Evolutionary conservation across 2,113 vertebrate species (phyloP).

Genomic region (Nyctibius bracteatus): DNA sequence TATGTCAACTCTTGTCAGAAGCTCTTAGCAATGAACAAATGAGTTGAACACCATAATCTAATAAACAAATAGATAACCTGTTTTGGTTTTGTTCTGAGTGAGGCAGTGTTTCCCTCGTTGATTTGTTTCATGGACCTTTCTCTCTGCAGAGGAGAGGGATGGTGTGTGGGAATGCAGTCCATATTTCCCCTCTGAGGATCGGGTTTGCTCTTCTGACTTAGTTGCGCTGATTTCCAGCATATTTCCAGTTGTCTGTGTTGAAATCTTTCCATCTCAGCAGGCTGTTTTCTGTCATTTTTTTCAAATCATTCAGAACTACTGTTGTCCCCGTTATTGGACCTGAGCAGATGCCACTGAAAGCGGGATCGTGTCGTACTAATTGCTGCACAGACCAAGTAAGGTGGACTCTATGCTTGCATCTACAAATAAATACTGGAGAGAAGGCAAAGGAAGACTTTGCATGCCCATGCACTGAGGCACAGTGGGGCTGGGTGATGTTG

Average conservation of each 20-base stretch:
- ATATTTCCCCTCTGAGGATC: not conserved
- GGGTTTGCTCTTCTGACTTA: not conserved
- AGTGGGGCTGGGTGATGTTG: not conserved
- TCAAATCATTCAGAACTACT: not conserved
- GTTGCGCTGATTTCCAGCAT: not conserved
- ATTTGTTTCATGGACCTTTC: not conserved
- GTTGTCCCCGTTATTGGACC: not conserved
- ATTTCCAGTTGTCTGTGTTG: not conserved
- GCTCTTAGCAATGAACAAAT: slow-evolving; percentile 17
- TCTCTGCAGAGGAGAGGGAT: not conserved
- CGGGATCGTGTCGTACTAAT: not conserved
- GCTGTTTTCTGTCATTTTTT: not conserved
- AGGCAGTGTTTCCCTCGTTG: not conserved
- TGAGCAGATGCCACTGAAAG: not conserved
- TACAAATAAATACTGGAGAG: not conserved
- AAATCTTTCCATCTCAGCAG: not conserved
- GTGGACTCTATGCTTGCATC: not conserved
- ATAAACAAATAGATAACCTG: slow-evolving; percentile 32
- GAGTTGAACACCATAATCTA: slow-evolving; percentile 2
- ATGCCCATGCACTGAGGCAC: not conserved
- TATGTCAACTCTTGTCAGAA: slow-evolving; percentile 13
- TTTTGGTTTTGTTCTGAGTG: not conserved
- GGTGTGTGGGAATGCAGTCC: not conserved
- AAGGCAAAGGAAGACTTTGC: not conserved
- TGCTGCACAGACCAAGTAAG: not conserved